These are phyloP conservation scores for Leontocebus nigricollis DNA, from an alignment of 2,797 vertebrate genomes.

Conservation along the genomic window DNA sequence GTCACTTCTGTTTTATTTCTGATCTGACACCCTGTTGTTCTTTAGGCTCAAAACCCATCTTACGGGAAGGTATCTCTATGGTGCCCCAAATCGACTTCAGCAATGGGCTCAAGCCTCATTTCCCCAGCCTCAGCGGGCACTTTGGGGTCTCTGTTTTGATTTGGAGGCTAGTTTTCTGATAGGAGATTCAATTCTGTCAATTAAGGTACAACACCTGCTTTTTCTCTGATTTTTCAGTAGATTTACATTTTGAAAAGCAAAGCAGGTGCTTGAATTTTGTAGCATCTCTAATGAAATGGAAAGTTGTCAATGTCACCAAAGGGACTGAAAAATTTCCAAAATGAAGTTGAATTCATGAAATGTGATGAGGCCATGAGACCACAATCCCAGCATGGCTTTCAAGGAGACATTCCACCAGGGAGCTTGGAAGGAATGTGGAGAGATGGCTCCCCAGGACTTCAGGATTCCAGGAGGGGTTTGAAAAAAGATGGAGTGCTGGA, in stretches of 20 bases:
- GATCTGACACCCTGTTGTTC: neutral
- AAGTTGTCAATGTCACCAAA: conserved; percentile 66
- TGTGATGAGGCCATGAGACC: conserved; percentile 44
- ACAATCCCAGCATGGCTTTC: neutral
- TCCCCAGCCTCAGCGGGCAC: rapidly evolving
- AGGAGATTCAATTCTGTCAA: conserved; percentile 52
- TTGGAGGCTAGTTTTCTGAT: conserved; percentile 40
- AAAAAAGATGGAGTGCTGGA: conserved; percentile 1
- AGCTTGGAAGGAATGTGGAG: neutral
- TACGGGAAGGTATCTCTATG: neutral
- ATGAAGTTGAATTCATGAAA: conserved; percentile 69
- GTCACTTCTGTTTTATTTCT: neutral
- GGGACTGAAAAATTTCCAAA: conserved; percentile 69
- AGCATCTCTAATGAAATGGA: conserved; percentile 58
- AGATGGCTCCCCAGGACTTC: neutral
- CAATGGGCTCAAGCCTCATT: neutral
- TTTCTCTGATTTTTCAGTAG: conserved; percentile 67
- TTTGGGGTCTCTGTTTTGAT: conserved; percentile 4
- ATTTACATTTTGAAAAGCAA: conserved; percentile 75
- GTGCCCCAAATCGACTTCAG: neutral
- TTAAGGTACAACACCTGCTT: conserved; percentile 59
- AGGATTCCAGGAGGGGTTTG: conserved; percentile 1
- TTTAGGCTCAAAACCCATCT: neutral
- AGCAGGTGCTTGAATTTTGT: conserved; percentile 70
- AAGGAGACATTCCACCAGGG: neutral